Evolutionary conservation across 2,797 vertebrate genomes (phyloP), one percentile per base, ranked within the genome.

Genomic region (Enteromius trimaculatus): DNA sequence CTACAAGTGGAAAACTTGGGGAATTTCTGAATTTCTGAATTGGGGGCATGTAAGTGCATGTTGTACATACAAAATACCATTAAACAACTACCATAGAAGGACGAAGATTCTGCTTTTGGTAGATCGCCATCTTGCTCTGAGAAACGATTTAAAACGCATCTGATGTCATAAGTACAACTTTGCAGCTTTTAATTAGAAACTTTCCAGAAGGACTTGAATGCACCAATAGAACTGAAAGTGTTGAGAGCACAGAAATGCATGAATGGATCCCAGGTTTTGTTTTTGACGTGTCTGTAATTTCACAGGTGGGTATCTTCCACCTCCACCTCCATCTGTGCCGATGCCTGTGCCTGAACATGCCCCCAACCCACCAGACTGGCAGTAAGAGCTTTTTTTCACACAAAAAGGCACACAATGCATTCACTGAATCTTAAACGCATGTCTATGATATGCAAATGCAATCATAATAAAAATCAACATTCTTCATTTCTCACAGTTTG

Each of bases 271-370:
- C 16, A 49, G 55, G 21, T 49, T 14, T 47, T 60, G n/a, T 14
- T 6, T 4, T 13, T 66, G 23, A 58, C 44, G 10, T 81, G 79
- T 76, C 10, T 81, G 10, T 68, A 6, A 85, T 13, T 87, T 64
- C 5, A 69, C 62, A 94, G 94, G 93, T 88, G 94, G 94, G 83
- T 95, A 88, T 86, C 88, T 95, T 65, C 94, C 95, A 0, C 95
- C 95, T 64, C 95, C 95, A 0, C 90, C 93, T 88, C 92, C 94
- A 51, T 53, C 89, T 17, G 62, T 55, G 5, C 95, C 94, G 21
- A 39, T 84, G 79, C 87, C 89, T 47, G 86, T 23, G 58, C 92
- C 92, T 42, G 83, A 91, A 53, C 91, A 91, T 62, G 87, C 85
- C 58, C 90, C 90, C 1, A 80, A 83, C 51, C 90, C 91, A n/a